These are phyloP conservation scores for Exephanes ischioxanthus DNA, from an alignment of 2,888 invertebrate genomes.

Conservation along the genomic window DNA sequence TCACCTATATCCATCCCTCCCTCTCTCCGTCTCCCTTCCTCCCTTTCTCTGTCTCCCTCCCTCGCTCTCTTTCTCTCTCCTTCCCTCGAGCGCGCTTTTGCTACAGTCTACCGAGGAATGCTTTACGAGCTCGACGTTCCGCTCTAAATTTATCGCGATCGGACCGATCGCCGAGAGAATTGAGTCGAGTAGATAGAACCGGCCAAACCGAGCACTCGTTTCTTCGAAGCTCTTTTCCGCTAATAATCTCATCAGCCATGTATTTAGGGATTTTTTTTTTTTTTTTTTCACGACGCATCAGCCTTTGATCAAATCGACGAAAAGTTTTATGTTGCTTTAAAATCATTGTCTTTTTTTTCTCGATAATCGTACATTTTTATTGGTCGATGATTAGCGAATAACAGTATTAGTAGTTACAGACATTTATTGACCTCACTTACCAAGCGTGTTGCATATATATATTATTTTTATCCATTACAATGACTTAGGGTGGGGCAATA, in stretches of 20 bases:
- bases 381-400: background rate
- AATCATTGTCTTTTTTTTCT: background rate
- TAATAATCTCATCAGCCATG: constrained; percentile 2
- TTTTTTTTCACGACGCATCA: background rate
- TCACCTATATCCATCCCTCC: constrained; percentile 32
- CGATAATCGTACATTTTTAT: background rate
- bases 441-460: too few species aligned
- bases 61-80: constrained; percentile 56
- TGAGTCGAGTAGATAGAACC: constrained; percentile 58
- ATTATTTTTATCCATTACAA: too few species aligned
- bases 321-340: background rate
- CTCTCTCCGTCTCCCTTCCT: constrained; percentile 24
- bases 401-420: too few species aligned
- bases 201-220: constrained; percentile 33
- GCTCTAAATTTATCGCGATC: constrained; percentile 67
- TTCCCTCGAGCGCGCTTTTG: constrained; percentile 69
- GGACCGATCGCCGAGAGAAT: constrained; percentile 62
- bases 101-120: constrained; percentile 57
- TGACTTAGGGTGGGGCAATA: too few species aligned
- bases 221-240: background rate
- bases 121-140: constrained; percentile 68
- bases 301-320: background rate
- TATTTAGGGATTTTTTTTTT: background rate
- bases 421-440: too few species aligned
- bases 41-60: constrained; percentile 43